These are phyloP conservation scores for Troides aeacus DNA, from an alignment of 2,888 invertebrate genomes.

Conservation along the genomic window DNA sequence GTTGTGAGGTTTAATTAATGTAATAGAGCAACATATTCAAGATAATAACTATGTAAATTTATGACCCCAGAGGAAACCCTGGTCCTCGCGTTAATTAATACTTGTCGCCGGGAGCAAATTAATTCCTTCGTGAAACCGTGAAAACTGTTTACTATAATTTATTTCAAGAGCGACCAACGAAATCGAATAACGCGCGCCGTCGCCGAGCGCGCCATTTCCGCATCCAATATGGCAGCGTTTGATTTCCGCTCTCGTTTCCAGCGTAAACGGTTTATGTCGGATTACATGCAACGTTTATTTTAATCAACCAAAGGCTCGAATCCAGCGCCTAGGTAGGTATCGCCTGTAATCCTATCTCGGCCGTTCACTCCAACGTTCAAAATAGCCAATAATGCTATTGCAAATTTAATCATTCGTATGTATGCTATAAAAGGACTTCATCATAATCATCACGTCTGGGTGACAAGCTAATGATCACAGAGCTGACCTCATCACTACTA, in stretches of 20 bases:
- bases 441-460: too few relatives aligned
- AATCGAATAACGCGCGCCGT: slow-evolving; percentile 42
- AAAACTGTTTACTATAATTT: slow-evolving; percentile 30
- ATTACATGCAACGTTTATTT: slow-evolving; percentile 69
- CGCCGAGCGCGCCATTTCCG: slow-evolving; percentile 66
- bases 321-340: slow-evolving; percentile 21
- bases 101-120: slow-evolving; percentile 1
- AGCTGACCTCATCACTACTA: too few relatives aligned
- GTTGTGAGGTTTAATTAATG: neutral
- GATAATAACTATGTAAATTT: neutral
- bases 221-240: slow-evolving; percentile 74
- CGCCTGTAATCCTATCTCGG: slow-evolving; percentile 23
- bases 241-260: slow-evolving; percentile 70
- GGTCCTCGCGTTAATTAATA: slow-evolving; percentile 13
- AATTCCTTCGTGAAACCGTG: slow-evolving; percentile 9
- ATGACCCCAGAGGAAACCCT: neutral
- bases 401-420: slow-evolving; percentile 12
- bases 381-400: slow-evolving; percentile 4
- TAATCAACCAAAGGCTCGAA: slow-evolving; percentile 49
- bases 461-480: too few relatives aligned
- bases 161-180: slow-evolving; percentile 33
- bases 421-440: neutral
- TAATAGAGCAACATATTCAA: neutral
- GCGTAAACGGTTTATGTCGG: slow-evolving; percentile 65
- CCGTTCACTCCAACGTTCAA: slow-evolving; percentile 6